These are phyloP conservation scores for Microtus obscurus DNA, from an alignment of 2,797 vertebrate genomes.

Conservation along the genomic window DNA sequence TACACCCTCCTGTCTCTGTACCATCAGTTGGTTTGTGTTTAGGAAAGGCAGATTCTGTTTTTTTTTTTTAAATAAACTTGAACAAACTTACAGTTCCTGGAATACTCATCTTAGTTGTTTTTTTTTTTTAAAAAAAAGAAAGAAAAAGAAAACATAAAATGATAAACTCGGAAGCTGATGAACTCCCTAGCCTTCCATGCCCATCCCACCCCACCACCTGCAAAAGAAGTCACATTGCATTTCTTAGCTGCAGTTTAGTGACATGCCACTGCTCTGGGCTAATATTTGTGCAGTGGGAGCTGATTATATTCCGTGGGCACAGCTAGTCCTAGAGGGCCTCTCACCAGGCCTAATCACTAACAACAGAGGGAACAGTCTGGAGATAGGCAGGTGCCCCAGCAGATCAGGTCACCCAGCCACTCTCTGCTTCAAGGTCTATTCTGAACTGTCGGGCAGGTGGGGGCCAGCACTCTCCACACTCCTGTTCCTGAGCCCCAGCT, in stretches of 20 bases:
- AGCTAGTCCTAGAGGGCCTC: background rate
- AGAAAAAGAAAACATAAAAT: background rate
- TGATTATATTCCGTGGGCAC: background rate
- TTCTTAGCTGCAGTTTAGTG: background rate
- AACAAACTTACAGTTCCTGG: conserved; percentile 54
- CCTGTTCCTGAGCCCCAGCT: background rate
- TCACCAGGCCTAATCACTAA: background rate
- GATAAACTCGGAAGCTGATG: background rate
- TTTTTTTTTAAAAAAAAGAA: background rate
- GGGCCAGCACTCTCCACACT: fast-evolving
- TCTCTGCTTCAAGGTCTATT: background rate
- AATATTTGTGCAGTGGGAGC: background rate
- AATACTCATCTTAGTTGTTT: conserved; percentile 15
- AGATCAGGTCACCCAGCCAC: no score
- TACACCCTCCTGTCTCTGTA: background rate
- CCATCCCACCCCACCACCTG: background rate
- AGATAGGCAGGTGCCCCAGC: background rate
- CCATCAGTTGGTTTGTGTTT: conserved; percentile 33
- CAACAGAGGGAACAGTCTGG: background rate
- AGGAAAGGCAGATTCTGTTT: conserved; percentile 36
- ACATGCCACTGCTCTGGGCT: background rate
- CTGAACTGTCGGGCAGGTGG: background rate
- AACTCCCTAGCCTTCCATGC: background rate
- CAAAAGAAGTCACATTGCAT: background rate
- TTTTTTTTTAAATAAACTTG: conserved; percentile 42